Evolutionary conservation across 1,140 invertebrate genomes (phyloP).

Genomic region (Orius insidiosus): DNA sequence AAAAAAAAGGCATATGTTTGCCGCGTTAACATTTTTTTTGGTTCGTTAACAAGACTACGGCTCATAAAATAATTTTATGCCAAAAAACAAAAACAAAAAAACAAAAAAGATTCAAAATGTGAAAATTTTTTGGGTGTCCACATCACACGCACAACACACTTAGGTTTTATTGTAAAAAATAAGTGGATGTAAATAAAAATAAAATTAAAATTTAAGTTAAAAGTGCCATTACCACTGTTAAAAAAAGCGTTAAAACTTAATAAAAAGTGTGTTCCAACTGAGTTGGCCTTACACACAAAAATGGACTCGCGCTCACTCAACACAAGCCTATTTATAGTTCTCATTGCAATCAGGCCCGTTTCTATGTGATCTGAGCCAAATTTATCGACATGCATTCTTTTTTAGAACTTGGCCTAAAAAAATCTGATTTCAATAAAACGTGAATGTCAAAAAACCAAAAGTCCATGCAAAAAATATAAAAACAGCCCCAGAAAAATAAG

Average conservation of each 20-base stretch:
- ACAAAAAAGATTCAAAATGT: neutral
- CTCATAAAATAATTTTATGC: constrained; percentile 17
- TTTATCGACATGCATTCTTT: constrained; percentile 3
- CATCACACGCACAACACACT: constrained; percentile 9
- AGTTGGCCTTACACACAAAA: constrained; percentile 9
- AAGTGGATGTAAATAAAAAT: neutral
- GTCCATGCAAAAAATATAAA: too few species aligned
- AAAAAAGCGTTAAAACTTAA: constrained; percentile 4
- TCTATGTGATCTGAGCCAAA: constrained; percentile 9
- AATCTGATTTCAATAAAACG: too few species aligned
- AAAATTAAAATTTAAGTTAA: neutral
- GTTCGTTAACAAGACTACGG: constrained; percentile 18
- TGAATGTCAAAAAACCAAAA: too few species aligned
- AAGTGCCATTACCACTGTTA: constrained; percentile 11
- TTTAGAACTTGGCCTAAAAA: neutral
- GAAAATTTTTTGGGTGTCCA: constrained; percentile 2
- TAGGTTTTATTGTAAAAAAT: neutral
- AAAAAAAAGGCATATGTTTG: constrained; percentile 18
- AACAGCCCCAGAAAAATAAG: too few species aligned
- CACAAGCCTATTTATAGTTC: constrained; percentile 6
- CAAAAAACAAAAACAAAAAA: constrained; percentile 12
- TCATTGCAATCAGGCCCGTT: constrained; percentile 10
- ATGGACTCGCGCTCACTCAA: constrained; percentile 4
- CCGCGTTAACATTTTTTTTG: constrained; percentile 19
- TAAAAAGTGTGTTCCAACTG: constrained; percentile 6